phyloP scores from a whole-genome alignment of 2,888 invertebrate species.

The Caenorhabditis macrosperma region DNA sequence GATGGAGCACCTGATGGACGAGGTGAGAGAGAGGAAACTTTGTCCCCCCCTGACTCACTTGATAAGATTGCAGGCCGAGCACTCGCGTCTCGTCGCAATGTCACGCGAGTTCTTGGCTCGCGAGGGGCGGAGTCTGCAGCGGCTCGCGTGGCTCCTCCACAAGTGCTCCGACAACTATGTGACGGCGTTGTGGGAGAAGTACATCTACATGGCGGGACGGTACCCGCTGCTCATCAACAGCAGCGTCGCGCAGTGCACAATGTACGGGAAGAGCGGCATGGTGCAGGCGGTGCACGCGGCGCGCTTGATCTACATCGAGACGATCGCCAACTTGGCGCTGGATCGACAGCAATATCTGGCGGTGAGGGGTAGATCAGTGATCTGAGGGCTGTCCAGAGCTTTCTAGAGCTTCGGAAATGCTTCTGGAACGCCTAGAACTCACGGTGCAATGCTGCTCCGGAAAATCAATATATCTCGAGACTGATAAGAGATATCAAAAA shows the following conservation, averaged over 20 bases:
- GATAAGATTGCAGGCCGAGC: constrained; percentile 68
- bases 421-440: too few species aligned
- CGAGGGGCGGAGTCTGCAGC: constrained; percentile 73
- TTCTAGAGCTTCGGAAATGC: too few species aligned
- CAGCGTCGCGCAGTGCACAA: constrained; percentile 72
- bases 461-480: too few species aligned
- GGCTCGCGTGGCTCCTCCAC: constrained; percentile 64
- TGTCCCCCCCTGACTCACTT: too few species aligned
- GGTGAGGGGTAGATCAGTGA: constrained; percentile 45
- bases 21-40: constrained; percentile 46
- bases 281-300: constrained; percentile 72
- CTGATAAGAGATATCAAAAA: too few species aligned
- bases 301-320: constrained; percentile 71
- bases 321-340: constrained; percentile 71
- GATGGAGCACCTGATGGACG: constrained; percentile 64
- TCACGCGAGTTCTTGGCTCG: constrained; percentile 58
- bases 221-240: constrained; percentile 72
- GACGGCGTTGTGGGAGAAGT: constrained; percentile 75
- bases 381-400: too few species aligned
- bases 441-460: too few species aligned
- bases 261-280: constrained; percentile 61
- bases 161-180: constrained; percentile 73
- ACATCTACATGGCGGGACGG: constrained; percentile 71
- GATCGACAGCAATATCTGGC: constrained; percentile 70
- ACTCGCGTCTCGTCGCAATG: constrained; percentile 52